Evolutionary conservation across 2,797 vertebrate genomes (phyloP), one percentile per base, ranked within the genome.

Genomic region (Chrysocyon brachyurus): DNA sequence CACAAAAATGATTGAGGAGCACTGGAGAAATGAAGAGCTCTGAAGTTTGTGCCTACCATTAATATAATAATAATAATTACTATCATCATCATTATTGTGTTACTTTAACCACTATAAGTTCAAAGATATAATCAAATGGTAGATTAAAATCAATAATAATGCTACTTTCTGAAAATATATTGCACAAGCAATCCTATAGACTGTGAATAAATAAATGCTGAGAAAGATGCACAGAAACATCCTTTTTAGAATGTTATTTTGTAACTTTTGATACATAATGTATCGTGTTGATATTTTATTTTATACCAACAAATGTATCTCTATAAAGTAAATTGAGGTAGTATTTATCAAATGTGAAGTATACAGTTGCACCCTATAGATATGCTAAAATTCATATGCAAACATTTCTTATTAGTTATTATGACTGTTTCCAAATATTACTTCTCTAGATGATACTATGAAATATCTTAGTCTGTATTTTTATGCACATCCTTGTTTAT

Each of bases 211-310:
- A 75, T 78, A n/a, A 22, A 72, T 24, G 19, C 16, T 93, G 46
- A 63, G 16, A 79, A 83, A 7, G 3, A 61, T 1, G 24, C 10
- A 7, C 1, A 73, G 19, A 56, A 57, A 16, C 66, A 75, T 31
- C 28, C 11, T 64, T 15, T 6, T 92, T 64, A 36, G 8, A 31
- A 84, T n/a, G 14, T 61, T 36, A 52, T 52, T 94, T 90, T 92
- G 6, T 75, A 75, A 64, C 33, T 5, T 68, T 95, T 61, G 64
- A 77, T 54, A 40, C 5, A 73, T 46, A 78, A 78, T 33, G 12
- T 40, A 22, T 64, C 40, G 56, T 87, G 11, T 17, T 54, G 24
- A 66, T 79, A 77, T 77, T 70, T 93, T 90, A 92, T 77, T 70
- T 93, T 90, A 92, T 77, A 31, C 6, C 52, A 59, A 46, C 17